Evolutionary conservation across 1,140 invertebrate species (phyloP).

Genomic region (Brachionus calyciflorus): DNA sequence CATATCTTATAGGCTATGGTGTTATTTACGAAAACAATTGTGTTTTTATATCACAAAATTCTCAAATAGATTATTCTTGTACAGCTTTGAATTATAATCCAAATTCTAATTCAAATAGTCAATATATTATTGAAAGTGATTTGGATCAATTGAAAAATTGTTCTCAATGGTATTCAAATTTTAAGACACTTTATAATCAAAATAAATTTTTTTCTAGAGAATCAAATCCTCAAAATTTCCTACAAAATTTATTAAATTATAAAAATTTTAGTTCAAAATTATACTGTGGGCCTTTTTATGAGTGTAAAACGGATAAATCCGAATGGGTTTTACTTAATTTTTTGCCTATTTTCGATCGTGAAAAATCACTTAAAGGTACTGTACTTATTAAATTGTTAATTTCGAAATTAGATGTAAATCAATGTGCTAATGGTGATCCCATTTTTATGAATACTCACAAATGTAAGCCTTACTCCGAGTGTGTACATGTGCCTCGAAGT

Average conservation of each 20-base stretch:
- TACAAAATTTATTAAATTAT: background rate
- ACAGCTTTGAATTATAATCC: background rate
- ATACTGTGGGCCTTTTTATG: constrained; percentile 26
- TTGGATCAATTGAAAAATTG: background rate
- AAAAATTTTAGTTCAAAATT: background rate
- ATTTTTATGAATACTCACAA: constrained; percentile 36
- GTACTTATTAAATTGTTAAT: constrained; percentile 19
- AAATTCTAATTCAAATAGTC: background rate
- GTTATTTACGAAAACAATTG: background rate
- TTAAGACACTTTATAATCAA: background rate
- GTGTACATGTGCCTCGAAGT: background rate
- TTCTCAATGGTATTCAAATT: background rate
- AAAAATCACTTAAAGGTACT: constrained; percentile 8
- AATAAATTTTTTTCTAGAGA: background rate
- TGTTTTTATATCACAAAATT: background rate
- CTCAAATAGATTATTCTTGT: background rate
- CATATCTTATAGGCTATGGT: background rate
- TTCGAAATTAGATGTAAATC: constrained; percentile 24
- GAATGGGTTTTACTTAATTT: constrained; percentile 4
- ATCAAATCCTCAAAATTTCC: background rate
- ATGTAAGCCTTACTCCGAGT: background rate
- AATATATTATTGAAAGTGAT: background rate
- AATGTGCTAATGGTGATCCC: constrained; percentile 25
- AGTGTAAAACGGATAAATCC: background rate
- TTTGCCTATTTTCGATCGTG: constrained; percentile 7